Base-by-base conservation (phyloP, 2,797 vertebrate genomes). In the Pangasius macronema region DNA sequence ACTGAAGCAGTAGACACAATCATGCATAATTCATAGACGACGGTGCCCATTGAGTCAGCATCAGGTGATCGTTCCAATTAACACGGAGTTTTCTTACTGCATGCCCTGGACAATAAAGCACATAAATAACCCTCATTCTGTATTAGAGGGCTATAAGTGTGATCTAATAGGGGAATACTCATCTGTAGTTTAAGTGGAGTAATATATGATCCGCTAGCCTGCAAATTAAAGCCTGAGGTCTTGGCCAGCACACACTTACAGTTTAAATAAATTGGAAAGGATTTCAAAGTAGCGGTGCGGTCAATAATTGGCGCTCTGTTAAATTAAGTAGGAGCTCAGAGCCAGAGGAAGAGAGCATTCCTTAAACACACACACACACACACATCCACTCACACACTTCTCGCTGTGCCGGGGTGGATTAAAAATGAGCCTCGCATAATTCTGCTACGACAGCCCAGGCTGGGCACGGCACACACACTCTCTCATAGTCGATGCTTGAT, bases 301-400 rank as follows among this genome's bases (percentile, higher is more conserved):
- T 94, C 93, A 91, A 93, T 95, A 95, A 94, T 94, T 94, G 94
- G 91, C 91, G 91, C 93, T 93, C 91, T 93, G 93, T 94, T 94
- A 93, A 94, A 95, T 95, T 92, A 95, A 94, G 91, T 92, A 90
- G 93, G 90, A 92, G 93, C 93, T 93, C 92, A 93, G 90, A 87
- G 80, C 83, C 80, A 84, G 84, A 84, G 73, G 79, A 89, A 67
- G 85, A 88, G 51, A 85, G 81, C 61, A 82, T 86, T 83, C 36
- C 82, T 87, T 82, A 88, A 92, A 94, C 92, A 89, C 90, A 79
- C 82, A 86, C 80, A 82, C 61, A 87, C 55, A 86, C 73, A 67
- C 75, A 77, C 63, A 61, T 3, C 9, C 83, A 88, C 67, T 67
- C 80, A 89, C 67, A 86, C 42, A 51, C 70, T 65, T 30, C 51